Evolutionary conservation across 2,797 vertebrate genomes (phyloP).

Genomic region (Poecile montanus): DNA sequence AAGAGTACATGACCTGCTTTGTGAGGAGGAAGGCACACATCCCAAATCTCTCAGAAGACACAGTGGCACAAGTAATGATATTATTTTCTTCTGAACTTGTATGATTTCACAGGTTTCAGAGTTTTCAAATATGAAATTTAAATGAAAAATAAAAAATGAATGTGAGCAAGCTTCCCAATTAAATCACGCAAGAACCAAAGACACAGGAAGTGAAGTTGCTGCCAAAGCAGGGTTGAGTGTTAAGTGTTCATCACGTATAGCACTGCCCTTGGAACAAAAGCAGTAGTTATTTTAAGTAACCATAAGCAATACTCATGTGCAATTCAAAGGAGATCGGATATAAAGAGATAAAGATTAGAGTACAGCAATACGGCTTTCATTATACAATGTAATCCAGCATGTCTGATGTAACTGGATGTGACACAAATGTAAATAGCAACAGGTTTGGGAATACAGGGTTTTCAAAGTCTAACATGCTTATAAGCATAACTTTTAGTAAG

Average conservation of each 20-base stretch:
- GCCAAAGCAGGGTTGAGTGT: not conserved
- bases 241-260: constrained; percentile 13
- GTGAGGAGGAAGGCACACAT: not conserved
- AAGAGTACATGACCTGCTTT: not conserved
- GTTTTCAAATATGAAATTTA: constrained; percentile 18
- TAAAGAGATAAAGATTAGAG: constrained; percentile 70
- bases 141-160: not conserved
- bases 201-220: not conserved
- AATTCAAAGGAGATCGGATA: constrained; percentile 61
- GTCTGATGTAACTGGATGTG: constrained; percentile 59
- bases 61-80: not conserved
- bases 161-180: not conserved
- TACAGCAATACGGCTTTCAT: constrained; percentile 57
- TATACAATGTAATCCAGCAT: constrained; percentile 55
- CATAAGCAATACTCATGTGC: constrained; percentile 58
- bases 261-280: constrained; percentile 60
- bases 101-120: constrained; percentile 8
- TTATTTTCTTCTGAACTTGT: not conserved
- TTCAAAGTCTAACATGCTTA: not conserved
- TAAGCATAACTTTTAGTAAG: not conserved
- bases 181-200: constrained; percentile 23
- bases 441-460: constrained; percentile 6
- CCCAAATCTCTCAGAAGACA: not conserved
- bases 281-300: constrained; percentile 67
- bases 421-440: constrained; percentile 62